These are phyloP conservation scores for Alectoris magna DNA, from an alignment of 2,797 vertebrate genomes.

Conservation along the genomic window DNA sequence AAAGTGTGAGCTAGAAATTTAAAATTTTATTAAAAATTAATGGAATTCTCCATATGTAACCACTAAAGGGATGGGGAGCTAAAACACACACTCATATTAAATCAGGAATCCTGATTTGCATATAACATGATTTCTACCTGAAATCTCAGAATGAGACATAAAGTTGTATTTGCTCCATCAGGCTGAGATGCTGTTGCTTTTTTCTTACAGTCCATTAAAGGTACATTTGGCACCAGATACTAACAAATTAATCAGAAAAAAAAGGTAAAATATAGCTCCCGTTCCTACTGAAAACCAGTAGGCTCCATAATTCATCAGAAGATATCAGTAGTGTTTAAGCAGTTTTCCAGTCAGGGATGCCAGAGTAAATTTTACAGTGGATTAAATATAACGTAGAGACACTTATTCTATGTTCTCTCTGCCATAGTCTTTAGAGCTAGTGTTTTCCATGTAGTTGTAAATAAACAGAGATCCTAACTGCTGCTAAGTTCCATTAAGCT, in stretches of 20 bases:
- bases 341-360: neutral
- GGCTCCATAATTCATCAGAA: neutral
- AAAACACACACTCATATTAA: neutral
- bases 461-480: neutral
- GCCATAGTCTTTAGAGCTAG: neutral
- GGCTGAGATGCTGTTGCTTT: neutral
- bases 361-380: neutral
- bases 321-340: neutral
- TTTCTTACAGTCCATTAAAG: neutral
- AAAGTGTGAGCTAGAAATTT: slow-evolving; percentile 23
- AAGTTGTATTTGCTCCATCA: neutral
- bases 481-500: neutral
- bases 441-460: neutral
- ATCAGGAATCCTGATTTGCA: neutral
- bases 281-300: neutral
- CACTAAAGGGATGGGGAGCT: neutral
- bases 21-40: neutral
- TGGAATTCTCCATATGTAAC: neutral
- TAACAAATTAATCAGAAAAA: neutral
- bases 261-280: neutral
- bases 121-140: neutral
- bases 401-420: neutral
- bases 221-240: neutral
- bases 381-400: neutral
- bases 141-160: neutral